Evolutionary conservation across 2,888 invertebrate species (phyloP).

Genomic region (Nipponacmea schrenckii): DNA sequence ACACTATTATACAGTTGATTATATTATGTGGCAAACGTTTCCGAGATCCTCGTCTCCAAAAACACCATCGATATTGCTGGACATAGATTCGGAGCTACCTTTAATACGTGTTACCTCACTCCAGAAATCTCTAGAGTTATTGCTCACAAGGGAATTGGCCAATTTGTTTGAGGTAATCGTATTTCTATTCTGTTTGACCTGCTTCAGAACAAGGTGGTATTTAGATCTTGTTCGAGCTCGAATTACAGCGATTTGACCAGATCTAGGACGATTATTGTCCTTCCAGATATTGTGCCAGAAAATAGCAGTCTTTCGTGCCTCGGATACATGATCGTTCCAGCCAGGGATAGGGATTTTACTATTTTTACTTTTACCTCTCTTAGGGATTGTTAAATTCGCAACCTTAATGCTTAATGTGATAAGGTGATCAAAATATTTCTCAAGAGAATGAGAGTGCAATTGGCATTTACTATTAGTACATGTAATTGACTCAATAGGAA

Average conservation of each 20-base stretch:
- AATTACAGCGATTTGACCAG: neutral
- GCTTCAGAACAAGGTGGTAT: neutral
- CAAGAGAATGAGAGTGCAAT: too few relatives aligned
- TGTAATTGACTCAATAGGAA: too few relatives aligned
- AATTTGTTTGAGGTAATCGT: neutral
- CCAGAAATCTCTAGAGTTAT: neutral
- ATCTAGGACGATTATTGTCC: neutral
- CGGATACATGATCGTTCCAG: neutral
- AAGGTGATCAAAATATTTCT: too few relatives aligned
- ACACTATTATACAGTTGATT: neutral
- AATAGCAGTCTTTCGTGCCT: neutral
- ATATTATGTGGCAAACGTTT: neutral
- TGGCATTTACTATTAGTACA: too few relatives aligned
- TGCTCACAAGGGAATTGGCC: neutral
- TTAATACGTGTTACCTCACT: neutral
- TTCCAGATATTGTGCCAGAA: neutral
- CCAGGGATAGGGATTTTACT: neutral
- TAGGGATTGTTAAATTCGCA: too few relatives aligned
- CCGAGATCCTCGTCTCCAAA: neutral
- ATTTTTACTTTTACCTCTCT: too few relatives aligned
- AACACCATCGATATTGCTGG: neutral
- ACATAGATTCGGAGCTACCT: neutral
- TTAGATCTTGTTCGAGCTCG: neutral
- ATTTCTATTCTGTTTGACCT: neutral
- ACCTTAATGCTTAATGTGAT: too few relatives aligned